Evolutionary conservation across 1,140 invertebrate species (phyloP).

Genomic region (Drosophila seguyi): DNA sequence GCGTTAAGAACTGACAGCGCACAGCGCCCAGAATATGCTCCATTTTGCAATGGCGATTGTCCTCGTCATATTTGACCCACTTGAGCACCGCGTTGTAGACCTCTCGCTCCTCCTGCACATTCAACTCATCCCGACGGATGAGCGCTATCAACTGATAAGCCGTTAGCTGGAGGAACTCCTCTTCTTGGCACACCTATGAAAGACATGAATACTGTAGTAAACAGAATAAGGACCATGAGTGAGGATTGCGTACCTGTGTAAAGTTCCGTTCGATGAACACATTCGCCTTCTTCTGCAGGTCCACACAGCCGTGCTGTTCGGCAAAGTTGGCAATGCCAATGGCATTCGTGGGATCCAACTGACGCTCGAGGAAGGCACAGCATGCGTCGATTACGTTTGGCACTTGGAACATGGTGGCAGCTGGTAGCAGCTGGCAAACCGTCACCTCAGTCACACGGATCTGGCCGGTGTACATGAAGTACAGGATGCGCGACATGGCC

Average conservation of each 20-base stretch:
- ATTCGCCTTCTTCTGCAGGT: conserved; percentile 93
- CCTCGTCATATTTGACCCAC: conserved; percentile 95
- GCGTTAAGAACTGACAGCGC: conserved; percentile 95
- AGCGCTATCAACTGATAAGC: conserved; percentile 91
- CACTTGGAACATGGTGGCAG: conserved; percentile 97
- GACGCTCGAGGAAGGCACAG: conserved; percentile 94
- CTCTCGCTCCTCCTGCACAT: conserved; percentile 95
- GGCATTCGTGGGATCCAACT: conserved; percentile 96
- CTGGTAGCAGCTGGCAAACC: conserved; percentile 94
- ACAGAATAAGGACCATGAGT: fast-evolving
- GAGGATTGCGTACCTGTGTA: conserved; percentile 87
- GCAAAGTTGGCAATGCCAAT: conserved; percentile 97
- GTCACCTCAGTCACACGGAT: conserved; percentile 95
- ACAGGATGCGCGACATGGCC: conserved; percentile 92
- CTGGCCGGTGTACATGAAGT: conserved; percentile 96
- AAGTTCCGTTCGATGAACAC: conserved; percentile 96
- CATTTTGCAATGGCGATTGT: conserved; percentile 93
- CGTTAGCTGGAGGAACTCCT: conserved; percentile 94
- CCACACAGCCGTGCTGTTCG: conserved; percentile 94
- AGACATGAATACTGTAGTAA: background rate
- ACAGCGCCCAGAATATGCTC: conserved; percentile 94
- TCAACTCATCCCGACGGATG: conserved; percentile 94
- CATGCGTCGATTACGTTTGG: conserved; percentile 96
- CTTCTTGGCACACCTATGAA: conserved; percentile 92
- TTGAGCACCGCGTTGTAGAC: conserved; percentile 96